These are phyloP conservation scores for Moxostoma hubbsi DNA, from an alignment of 2,797 vertebrate species.

Conservation along the genomic window DNA sequence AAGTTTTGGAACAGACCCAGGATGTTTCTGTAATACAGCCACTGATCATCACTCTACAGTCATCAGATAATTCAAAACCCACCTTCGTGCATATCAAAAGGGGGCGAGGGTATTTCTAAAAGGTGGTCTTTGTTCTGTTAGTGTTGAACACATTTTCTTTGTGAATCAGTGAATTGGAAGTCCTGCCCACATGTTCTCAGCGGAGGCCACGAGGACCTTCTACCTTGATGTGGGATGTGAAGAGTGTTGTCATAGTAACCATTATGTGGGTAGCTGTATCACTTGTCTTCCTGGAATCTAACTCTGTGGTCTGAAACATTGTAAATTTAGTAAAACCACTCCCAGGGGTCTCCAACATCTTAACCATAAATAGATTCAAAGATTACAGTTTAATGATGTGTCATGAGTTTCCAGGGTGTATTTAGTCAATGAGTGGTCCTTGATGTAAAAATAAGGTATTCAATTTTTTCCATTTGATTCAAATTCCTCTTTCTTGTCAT, in stretches of 20 bases:
- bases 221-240: constrained; percentile 51
- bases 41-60: background rate
- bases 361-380: constrained; percentile 32
- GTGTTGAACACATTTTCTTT: constrained; percentile 1
- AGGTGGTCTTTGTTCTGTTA: constrained; percentile 27
- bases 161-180: constrained; percentile 37
- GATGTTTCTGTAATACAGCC: no score
- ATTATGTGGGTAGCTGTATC: constrained; percentile 38
- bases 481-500: background rate
- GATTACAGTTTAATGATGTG: constrained; percentile 40
- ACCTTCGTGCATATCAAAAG: background rate
- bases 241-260: constrained; percentile 56
- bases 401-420: constrained; percentile 18
- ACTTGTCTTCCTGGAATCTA: constrained; percentile 56
- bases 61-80: background rate
- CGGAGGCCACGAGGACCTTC: constrained; percentile 39
- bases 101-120: background rate
- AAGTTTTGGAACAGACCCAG: no score
- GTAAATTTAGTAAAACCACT: constrained; percentile 36
- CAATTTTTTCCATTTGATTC: constrained; percentile 12
- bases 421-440: background rate
- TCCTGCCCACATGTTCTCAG: constrained; percentile 41
- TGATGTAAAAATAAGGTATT: constrained; percentile 8
- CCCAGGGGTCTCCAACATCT: constrained; percentile 44
- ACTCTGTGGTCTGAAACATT: constrained; percentile 30